Evolutionary conservation across 1,140 invertebrate species (phyloP).

Genomic region (Pomacea maculata): DNA sequence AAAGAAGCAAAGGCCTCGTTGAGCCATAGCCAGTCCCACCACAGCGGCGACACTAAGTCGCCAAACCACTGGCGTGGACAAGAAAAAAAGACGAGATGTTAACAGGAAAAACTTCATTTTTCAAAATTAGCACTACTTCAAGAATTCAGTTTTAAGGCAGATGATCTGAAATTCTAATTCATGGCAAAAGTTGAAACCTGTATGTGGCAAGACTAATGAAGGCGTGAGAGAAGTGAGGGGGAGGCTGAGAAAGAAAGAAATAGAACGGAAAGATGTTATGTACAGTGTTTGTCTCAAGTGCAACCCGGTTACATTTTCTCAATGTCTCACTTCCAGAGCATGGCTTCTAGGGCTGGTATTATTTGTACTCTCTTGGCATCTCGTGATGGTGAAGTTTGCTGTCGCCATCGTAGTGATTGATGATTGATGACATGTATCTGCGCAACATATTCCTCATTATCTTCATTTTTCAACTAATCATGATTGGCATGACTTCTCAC

Average conservation of each 20-base stretch:
- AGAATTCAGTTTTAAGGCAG: no score
- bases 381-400: not conserved
- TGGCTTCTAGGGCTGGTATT: not conserved
- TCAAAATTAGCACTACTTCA: no score
- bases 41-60: slow-evolving; percentile 77
- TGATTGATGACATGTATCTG: not conserved
- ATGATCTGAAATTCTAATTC: no score
- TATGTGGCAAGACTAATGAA: no score
- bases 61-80: slow-evolving; percentile 78
- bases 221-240: not conserved
- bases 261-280: not conserved
- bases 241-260: not conserved
- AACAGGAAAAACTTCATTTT: not conserved
- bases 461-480: slow-evolving; percentile 13
- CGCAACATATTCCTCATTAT: slow-evolving; percentile 7
- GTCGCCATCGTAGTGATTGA: not conserved
- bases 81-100: not conserved
- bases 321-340: not conserved
- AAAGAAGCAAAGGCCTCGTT: slow-evolving; percentile 71
- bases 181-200: no score
- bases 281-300: not conserved
- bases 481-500: slow-evolving; percentile 25
- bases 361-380: not conserved
- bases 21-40: slow-evolving; percentile 67
- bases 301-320: not conserved